phyloP scores from a whole-genome alignment of 2,113 vertebrate species.

The Petaurus breviceps region DNA sequence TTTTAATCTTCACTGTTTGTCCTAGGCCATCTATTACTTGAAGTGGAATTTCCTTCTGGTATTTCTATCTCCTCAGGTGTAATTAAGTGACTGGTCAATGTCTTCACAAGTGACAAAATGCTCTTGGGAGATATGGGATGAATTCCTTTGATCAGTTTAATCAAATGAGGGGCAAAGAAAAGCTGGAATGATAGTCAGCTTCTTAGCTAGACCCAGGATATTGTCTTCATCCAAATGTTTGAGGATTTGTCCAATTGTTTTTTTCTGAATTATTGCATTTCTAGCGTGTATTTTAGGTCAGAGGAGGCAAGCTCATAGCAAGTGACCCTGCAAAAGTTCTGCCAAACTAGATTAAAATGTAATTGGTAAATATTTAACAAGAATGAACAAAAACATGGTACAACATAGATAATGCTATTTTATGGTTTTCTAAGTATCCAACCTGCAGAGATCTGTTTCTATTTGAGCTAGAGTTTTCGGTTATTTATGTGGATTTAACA shows the following conservation, averaged over 20 bases:
- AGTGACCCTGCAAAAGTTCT: not conserved
- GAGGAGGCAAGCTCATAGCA: not conserved
- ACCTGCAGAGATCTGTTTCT: not conserved
- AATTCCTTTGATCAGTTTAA: not conserved
- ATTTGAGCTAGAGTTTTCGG: not conserved
- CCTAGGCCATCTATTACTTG: not conserved
- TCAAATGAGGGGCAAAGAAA: constrained; percentile 10
- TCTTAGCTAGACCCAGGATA: not conserved
- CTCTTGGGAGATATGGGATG: not conserved
- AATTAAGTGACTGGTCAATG: not conserved
- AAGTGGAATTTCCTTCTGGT: not conserved
- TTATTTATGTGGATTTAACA: not conserved
- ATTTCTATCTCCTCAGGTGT: not conserved
- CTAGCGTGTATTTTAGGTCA: not conserved
- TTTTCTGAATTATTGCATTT: not conserved
- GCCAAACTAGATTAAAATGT: no score
- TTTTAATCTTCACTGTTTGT: not conserved
- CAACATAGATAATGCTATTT: not conserved
- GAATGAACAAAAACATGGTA: no score
- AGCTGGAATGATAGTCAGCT: not conserved
- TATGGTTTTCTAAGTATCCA: not conserved
- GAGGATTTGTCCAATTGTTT: not conserved
- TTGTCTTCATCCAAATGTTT: not conserved
- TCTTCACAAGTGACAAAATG: constrained; percentile 7
- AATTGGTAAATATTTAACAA: no score